These are phyloP conservation scores for Dryoscopus gambensis DNA, from an alignment of 2,113 vertebrate species.

Conservation along the genomic window DNA sequence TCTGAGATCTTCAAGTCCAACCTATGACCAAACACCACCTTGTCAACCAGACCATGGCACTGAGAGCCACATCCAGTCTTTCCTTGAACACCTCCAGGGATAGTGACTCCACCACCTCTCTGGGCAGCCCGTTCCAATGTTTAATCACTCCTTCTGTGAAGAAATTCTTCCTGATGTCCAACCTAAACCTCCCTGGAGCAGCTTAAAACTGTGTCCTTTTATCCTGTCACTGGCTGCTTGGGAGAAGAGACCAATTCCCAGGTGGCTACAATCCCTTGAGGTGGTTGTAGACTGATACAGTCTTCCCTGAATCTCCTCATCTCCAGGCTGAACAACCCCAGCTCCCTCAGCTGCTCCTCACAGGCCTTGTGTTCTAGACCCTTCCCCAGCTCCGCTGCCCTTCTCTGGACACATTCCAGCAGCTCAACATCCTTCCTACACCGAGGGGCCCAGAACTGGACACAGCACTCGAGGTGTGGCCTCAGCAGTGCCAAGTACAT, in stretches of 20 bases:
- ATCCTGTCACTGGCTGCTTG: not conserved
- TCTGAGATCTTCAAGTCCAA: not conserved
- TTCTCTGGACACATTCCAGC: not conserved
- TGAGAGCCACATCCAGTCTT: not conserved
- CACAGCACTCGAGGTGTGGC: not conserved
- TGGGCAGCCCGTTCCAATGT: not conserved
- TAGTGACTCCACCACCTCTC: not conserved
- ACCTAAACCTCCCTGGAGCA: not conserved
- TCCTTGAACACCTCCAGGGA: not conserved
- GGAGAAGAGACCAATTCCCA: not conserved
- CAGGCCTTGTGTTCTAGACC: not conserved
- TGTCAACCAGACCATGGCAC: not conserved
- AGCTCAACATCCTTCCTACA: not conserved
- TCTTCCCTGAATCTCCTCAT: fast-evolving
- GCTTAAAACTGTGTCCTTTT: not conserved
- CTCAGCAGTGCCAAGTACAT: not conserved
- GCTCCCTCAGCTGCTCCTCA: not conserved
- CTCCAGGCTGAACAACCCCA: not conserved
- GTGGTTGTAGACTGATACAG: not conserved
- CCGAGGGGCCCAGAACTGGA: fast-evolving
- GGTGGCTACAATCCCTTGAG: not conserved
- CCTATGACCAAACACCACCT: not conserved
- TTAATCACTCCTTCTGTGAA: not conserved
- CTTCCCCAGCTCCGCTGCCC: not conserved
- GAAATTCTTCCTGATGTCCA: not conserved